Conservation (phyloP, 2,888 invertebrate genomes). For the Cantharis rufa region DNA sequence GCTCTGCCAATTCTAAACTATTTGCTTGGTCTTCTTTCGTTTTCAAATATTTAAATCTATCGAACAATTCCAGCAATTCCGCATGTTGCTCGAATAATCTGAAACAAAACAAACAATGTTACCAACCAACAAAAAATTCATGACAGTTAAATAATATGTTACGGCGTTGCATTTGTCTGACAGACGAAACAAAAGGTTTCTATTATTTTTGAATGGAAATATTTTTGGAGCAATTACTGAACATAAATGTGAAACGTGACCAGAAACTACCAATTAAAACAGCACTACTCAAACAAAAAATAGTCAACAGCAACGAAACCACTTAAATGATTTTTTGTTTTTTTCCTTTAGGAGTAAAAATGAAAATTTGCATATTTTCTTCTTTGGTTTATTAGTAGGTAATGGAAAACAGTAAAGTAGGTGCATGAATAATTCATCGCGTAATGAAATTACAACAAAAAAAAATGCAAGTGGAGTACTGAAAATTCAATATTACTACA, state of each 20-base stretch:
- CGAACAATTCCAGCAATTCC: slow-evolving; percentile 78
- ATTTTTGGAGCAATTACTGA: no score
- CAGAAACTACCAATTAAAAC: background rate
- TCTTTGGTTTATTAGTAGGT: background rate
- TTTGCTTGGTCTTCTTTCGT: slow-evolving; percentile 80
- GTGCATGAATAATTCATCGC: background rate
- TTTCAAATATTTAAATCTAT: slow-evolving; percentile 77
- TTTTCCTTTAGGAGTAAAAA: background rate
- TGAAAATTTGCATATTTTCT: background rate
- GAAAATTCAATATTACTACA: background rate
- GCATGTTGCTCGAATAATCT: slow-evolving; percentile 87
- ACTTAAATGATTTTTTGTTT: background rate
- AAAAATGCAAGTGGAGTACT: background rate
- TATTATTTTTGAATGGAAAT: background rate
- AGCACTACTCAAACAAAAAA: background rate
- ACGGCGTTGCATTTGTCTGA: no score
- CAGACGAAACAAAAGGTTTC: no score
- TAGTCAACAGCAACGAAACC: background rate
- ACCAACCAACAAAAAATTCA: background rate
- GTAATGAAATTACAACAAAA: background rate
- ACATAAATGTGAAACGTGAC: background rate
- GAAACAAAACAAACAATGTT: slow-evolving; percentile 46
- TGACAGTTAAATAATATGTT: background rate
- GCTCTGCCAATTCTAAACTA: slow-evolving; percentile 82
- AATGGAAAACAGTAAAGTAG: background rate